Conservation (phyloP, 2,113 vertebrate genomes). For the Grus americana region DNA sequence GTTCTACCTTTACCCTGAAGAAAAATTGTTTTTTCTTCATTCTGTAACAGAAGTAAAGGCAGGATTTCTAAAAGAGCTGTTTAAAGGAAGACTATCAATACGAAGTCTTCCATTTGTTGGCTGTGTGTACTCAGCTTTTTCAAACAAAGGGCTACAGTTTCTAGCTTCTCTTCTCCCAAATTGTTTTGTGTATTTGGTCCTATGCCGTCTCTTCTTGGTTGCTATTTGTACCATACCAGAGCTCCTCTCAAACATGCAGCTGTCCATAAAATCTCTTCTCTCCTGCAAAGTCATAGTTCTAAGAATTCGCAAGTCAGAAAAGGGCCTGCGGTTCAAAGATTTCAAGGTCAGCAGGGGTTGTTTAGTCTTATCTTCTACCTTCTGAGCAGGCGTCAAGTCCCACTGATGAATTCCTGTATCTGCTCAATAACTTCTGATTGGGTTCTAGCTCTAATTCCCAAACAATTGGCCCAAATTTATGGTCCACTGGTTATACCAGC, state of each 20-base stretch:
- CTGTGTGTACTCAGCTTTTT: neutral
- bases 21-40: neutral
- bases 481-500: neutral
- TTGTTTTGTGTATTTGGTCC: neutral
- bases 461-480: neutral
- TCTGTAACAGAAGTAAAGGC: neutral
- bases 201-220: neutral
- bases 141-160: neutral
- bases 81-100: neutral
- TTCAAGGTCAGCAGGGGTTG: neutral
- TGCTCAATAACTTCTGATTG: neutral
- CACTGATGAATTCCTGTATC: neutral
- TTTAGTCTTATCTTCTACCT: neutral
- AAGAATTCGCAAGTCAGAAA: neutral
- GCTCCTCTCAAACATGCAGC: neutral
- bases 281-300: neutral
- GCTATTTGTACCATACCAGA: neutral
- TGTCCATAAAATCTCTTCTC: neutral
- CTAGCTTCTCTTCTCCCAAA: neutral
- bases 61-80: neutral
- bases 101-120: neutral
- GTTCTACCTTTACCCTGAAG: neutral
- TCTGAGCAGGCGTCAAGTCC: neutral
- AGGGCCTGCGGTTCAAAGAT: neutral
- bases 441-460: neutral